These are phyloP conservation scores for Hypocryptadius cinnamomeus DNA, from an alignment of 2,113 vertebrate genomes.

Conservation along the genomic window DNA sequence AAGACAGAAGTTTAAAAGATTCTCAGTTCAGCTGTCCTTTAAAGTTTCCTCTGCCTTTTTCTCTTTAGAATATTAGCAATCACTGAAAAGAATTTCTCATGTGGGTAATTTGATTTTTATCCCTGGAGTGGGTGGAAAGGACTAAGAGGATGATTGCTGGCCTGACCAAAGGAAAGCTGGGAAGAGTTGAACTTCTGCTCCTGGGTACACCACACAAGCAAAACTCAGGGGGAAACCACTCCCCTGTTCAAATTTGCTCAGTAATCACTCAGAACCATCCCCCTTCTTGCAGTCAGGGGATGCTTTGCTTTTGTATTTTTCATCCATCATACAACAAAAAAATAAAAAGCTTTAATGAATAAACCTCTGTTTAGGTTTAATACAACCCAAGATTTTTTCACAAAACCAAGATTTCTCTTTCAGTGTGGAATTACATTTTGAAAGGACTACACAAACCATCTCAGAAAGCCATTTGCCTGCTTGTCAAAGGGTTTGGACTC, in stretches of 20 bases:
- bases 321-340: neutral
- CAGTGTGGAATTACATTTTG: neutral
- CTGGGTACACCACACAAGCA: neutral
- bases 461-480: neutral
- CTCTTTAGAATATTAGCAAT: neutral
- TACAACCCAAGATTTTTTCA: neutral
- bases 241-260: neutral
- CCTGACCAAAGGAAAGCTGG: neutral
- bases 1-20: neutral
- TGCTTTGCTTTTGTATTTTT: neutral
- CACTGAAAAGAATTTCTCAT: neutral
- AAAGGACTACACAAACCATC: neutral
- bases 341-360: neutral
- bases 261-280: neutral
- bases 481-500: neutral
- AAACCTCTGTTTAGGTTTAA: neutral
- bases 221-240: neutral
- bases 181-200: neutral
- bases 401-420: neutral
- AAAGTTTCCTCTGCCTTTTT: neutral
- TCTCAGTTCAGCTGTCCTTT: neutral
- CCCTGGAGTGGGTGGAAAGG: neutral
- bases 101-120: neutral
- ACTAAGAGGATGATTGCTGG: neutral
- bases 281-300: neutral